These are phyloP conservation scores for Syritta pipiens DNA, from an alignment of 2,888 invertebrate species.

Conservation along the genomic window DNA sequence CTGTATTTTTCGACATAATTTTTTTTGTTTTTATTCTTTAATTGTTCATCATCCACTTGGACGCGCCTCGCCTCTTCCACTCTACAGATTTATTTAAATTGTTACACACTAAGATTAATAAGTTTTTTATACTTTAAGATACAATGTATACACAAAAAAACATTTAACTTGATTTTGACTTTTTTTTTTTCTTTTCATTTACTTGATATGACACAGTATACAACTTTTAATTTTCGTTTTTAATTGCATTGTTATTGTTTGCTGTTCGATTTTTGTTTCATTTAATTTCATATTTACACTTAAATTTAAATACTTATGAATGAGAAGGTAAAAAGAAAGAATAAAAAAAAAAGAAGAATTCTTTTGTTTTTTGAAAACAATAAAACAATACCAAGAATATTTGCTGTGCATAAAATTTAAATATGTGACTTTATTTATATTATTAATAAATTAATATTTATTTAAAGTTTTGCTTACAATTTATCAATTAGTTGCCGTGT, in stretches of 20 bases:
- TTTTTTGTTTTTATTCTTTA: too few relatives aligned
- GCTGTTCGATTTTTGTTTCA: constrained; percentile 3
- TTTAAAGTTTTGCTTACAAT: constrained; percentile 28
- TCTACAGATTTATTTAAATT: background rate
- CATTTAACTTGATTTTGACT: background rate
- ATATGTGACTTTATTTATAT: constrained; percentile 44
- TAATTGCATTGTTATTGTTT: constrained; percentile 29
- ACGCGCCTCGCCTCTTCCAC: background rate
- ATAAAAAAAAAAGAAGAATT: constrained; percentile 3
- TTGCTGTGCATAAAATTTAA: constrained; percentile 56
- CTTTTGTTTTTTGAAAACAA: constrained; percentile 1
- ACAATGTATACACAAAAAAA: constrained; percentile 45
- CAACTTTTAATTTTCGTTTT: constrained; percentile 14
- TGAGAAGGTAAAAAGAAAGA: background rate
- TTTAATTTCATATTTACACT: constrained; percentile 52
- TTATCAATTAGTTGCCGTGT: constrained; percentile 42
- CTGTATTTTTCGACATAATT: too few relatives aligned
- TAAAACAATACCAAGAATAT: constrained; percentile 28
- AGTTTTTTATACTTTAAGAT: constrained; percentile 30
- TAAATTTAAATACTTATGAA: constrained; percentile 26
- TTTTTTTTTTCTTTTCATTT: background rate
- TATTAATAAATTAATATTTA: constrained; percentile 10
- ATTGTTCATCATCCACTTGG: too few relatives aligned
- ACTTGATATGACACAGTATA: constrained; percentile 48
- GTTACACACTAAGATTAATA: constrained; percentile 18